Evolutionary conservation across 2,113 vertebrate species (phyloP).

Genomic region (Atlantisia rogersi): DNA sequence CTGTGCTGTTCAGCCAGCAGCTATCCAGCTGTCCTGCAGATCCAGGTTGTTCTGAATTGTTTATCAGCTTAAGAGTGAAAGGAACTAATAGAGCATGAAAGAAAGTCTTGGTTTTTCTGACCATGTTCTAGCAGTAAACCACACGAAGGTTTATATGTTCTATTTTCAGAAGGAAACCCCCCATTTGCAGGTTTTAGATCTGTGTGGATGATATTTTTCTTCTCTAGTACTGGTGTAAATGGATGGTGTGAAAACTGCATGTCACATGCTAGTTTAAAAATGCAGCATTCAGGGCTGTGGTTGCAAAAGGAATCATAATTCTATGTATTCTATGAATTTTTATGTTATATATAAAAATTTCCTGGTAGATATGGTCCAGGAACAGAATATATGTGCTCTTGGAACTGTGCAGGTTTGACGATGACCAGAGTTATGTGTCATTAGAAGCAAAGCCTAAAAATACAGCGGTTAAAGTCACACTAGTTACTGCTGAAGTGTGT

Average conservation of each 20-base stretch:
- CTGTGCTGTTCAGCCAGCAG: neutral
- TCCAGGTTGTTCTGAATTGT: neutral
- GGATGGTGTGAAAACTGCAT: neutral
- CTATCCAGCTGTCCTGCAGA: neutral
- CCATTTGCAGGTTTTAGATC: neutral
- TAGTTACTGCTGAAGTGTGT: neutral
- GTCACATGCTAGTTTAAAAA: neutral
- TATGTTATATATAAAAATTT: neutral
- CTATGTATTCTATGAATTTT: neutral
- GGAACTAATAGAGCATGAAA: neutral
- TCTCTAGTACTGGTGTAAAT: neutral
- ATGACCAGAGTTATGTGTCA: neutral
- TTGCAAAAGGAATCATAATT: neutral
- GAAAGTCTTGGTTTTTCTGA: neutral
- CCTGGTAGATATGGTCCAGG: neutral
- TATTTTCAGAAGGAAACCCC: constrained; percentile 44
- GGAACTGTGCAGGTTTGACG: neutral
- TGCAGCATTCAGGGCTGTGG: neutral
- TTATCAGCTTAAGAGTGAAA: constrained; percentile 25
- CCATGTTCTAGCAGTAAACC: neutral
- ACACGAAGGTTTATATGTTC: constrained; percentile 20
- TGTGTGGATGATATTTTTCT: neutral
- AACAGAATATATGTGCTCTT: neutral
- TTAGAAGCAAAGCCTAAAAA: neutral
- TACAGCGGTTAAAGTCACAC: neutral